phyloP scores from a whole-genome alignment of 2,113 vertebrate genomes.

The Pelmatolapia mariae region DNA sequence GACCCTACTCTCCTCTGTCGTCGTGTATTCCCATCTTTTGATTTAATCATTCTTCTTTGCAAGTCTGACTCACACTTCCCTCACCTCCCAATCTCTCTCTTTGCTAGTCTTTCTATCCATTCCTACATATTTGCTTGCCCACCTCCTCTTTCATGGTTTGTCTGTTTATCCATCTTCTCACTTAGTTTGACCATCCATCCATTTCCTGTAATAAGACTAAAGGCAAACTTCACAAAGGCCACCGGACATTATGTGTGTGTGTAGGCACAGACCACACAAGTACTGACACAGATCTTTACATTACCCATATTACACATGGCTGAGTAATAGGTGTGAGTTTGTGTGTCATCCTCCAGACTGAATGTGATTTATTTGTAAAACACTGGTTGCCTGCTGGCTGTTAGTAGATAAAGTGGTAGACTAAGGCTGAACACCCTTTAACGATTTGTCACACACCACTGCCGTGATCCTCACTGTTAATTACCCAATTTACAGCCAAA shows the following conservation, averaged over 20 bases:
- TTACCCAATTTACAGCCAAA: neutral
- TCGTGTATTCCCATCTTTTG: neutral
- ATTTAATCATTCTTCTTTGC: slow-evolving; percentile 18
- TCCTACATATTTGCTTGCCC: neutral
- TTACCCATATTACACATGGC: neutral
- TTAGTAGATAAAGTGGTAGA: neutral
- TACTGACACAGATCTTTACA: neutral
- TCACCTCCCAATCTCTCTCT: neutral
- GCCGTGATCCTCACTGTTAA: neutral
- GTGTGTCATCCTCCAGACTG: neutral
- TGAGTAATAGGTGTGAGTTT: neutral
- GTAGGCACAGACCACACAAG: neutral
- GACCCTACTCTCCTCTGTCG: neutral
- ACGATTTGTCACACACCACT: neutral
- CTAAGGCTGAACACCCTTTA: neutral
- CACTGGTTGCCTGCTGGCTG: neutral
- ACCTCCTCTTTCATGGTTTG: neutral
- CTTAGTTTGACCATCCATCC: neutral
- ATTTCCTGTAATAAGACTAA: neutral
- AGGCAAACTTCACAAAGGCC: neutral
- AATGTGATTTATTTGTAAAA: neutral
- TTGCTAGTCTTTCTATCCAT: neutral
- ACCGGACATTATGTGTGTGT: neutral
- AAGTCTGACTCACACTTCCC: slow-evolving; percentile 3
- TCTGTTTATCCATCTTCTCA: neutral